Conservation (phyloP, 2,888 invertebrate genomes). For the Eristalinus aeneus region DNA sequence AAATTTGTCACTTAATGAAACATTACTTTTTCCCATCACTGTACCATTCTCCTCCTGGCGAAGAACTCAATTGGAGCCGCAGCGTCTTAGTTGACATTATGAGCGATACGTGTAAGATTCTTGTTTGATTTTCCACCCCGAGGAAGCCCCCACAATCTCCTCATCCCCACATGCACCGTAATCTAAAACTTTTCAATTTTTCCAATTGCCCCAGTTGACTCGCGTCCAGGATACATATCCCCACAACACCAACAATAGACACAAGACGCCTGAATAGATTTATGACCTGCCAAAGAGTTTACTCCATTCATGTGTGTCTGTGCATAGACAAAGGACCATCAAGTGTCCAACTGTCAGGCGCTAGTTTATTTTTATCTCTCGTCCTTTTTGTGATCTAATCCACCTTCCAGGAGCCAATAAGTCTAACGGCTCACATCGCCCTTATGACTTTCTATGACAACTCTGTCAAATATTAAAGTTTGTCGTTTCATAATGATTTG, state of each 20-base stretch:
- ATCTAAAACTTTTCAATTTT: slow-evolving; percentile 46
- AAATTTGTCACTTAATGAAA: too few species aligned
- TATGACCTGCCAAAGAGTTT: slow-evolving; percentile 68
- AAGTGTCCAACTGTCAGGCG: slow-evolving; percentile 50
- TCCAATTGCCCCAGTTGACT: slow-evolving; percentile 40
- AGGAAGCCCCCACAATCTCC: not conserved
- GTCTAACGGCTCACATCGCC: slow-evolving; percentile 5
- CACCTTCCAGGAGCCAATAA: slow-evolving; percentile 23
- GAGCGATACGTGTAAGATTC: slow-evolving; percentile 19
- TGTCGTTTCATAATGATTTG: slow-evolving; percentile 17
- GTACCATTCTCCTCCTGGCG: not conserved
- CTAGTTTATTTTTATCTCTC: not conserved
- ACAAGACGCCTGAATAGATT: slow-evolving; percentile 51
- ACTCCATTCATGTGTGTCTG: slow-evolving; percentile 12
- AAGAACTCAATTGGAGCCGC: slow-evolving; percentile 17
- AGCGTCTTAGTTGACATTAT: slow-evolving; percentile 17
- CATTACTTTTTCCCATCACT: slow-evolving; percentile 36
- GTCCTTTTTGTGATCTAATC: not conserved
- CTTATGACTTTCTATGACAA: not conserved
- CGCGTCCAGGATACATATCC: slow-evolving; percentile 11
- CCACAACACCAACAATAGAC: slow-evolving; percentile 25
- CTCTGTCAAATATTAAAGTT: slow-evolving; percentile 24
- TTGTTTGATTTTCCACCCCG: slow-evolving; percentile 15
- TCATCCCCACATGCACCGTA: slow-evolving; percentile 2
- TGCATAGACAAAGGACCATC: slow-evolving; percentile 30